Percentiles rank a stretch among this genome's conserved stretches.
Conservation (phyloP, 1,140 invertebrate genomes). For the Drosophila kanapiae region DNA sequence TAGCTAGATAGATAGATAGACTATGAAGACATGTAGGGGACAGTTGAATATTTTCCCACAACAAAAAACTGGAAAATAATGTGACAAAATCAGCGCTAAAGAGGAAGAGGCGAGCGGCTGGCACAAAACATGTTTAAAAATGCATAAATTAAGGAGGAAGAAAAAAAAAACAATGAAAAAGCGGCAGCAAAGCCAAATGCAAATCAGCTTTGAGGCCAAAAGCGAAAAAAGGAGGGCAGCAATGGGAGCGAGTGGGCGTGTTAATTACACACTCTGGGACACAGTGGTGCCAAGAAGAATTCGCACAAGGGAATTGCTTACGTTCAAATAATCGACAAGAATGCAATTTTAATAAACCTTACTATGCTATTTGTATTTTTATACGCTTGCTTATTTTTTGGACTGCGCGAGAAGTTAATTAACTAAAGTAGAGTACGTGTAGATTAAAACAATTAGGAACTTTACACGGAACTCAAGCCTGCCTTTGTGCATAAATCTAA, state of each 20-base stretch:
- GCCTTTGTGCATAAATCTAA: too few species aligned
- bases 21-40: not conserved
- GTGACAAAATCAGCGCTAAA: conserved; percentile 37
- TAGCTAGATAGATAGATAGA: not conserved
- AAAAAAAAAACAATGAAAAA: conserved; percentile 37
- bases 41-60: conserved; percentile 69
- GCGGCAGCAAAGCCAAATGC: conserved; percentile 58
- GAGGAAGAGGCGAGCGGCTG: conserved; percentile 22
- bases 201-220: conserved; percentile 55
- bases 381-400: too few species aligned
- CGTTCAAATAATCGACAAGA: not conserved
- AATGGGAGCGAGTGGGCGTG: conserved; percentile 58
- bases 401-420: too few species aligned
- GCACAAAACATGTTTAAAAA: conserved; percentile 76
- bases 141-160: conserved; percentile 68
- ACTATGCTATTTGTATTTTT: not conserved
- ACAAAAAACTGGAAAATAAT: conserved; percentile 42
- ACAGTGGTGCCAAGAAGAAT: conserved; percentile 26
- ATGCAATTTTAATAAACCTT: too few species aligned
- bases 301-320: conserved; percentile 1
- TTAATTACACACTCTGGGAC: conserved; percentile 39
- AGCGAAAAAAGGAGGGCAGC: conserved; percentile 35
- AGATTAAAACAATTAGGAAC: too few species aligned
- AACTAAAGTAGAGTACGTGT: too few species aligned
- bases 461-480: not conserved